Evolutionary conservation across 1,140 invertebrate species (phyloP), one percentile per base, ranked within the genome.

Genomic region (Limonius californicus): DNA sequence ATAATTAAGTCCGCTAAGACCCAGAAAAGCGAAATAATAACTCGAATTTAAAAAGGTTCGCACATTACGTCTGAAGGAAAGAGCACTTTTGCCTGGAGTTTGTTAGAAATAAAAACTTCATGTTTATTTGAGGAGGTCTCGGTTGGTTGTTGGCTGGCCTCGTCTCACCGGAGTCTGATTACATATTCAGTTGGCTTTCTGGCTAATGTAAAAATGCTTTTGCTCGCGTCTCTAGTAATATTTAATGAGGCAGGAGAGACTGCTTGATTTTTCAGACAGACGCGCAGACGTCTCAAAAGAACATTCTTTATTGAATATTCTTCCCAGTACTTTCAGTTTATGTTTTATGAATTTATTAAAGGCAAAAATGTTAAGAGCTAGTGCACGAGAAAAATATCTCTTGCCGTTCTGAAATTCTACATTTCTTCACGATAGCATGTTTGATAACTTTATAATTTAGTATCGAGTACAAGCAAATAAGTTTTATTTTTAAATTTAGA

Each of bases 151-250:
- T 50, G 45, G 45, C 45, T 21, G 45, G 45, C 16, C 45, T 21
- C 45, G 45, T 50, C 45, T 50, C 16, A 59, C 12, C 57, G 39
- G n/a, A 42, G 57, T 30, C 16, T 59, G 57, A 59, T 59, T 59
- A 59, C 57, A 59, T 59, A 59, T 59, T 59, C 57, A 59, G 57
- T 59, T 59, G 57, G 57, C 57, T 59, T 59, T 59, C 23, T 45
- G 39, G 57, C 57, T 59, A 59, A 59, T 59, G 57, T 59, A 59
- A 59, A 59, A 59, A 59, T 59, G 42, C 57, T 59, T 59, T 59
- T 59, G 23, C 35, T 42, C 57, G 42, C 56, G 42, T 59, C 57
- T 59, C 15, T 30, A 45, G 35, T 20, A 59, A 59, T 59, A 59
- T 43, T 59, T 59, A 59, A 59, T 59, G 57, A 47, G n/a, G 42